phyloP scores from a whole-genome alignment of 1,140 invertebrate species.

The Carposina sasakii region DNA sequence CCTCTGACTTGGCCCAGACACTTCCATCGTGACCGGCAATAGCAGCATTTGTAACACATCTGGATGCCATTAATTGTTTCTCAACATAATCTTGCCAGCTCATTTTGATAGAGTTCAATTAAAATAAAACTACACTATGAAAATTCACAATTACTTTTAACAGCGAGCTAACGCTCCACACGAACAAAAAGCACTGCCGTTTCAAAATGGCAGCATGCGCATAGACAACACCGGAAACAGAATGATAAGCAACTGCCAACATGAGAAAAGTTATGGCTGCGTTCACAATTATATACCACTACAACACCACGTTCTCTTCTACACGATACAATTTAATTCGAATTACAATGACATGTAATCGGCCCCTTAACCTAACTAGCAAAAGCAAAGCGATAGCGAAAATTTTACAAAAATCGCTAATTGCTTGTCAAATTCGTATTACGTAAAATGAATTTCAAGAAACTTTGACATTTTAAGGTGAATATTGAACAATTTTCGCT shows the following conservation, averaged over 20 bases:
- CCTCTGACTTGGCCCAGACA: conserved; percentile 94
- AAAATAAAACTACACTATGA: conserved; percentile 70
- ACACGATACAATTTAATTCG: no score
- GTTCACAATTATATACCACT: no score
- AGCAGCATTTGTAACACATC: conserved; percentile 93
- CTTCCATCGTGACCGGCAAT: conserved; percentile 96
- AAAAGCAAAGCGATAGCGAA: no score
- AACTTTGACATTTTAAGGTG: no score
- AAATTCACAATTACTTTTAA: conserved; percentile 62
- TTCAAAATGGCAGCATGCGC: conserved; percentile 67
- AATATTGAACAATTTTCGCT: no score
- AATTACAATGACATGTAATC: no score
- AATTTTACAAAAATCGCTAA: no score
- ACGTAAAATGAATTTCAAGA: no score
- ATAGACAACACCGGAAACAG: conserved; percentile 60
- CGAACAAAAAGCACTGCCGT: conserved; percentile 71
- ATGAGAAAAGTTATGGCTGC: conserved; percentile 14
- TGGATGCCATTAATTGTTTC: conserved; percentile 95
- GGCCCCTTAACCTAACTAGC: no score
- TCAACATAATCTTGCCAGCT: conserved; percentile 99
- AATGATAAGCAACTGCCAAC: conserved; percentile 33
- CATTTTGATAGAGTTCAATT: conserved; percentile 77
- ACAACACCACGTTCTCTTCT: no score
- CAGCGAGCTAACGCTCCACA: conserved; percentile 70
- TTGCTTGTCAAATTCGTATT: no score